These are phyloP conservation scores for Drosophila pachea DNA, from an alignment of 1,140 invertebrate genomes.

Conservation along the genomic window DNA sequence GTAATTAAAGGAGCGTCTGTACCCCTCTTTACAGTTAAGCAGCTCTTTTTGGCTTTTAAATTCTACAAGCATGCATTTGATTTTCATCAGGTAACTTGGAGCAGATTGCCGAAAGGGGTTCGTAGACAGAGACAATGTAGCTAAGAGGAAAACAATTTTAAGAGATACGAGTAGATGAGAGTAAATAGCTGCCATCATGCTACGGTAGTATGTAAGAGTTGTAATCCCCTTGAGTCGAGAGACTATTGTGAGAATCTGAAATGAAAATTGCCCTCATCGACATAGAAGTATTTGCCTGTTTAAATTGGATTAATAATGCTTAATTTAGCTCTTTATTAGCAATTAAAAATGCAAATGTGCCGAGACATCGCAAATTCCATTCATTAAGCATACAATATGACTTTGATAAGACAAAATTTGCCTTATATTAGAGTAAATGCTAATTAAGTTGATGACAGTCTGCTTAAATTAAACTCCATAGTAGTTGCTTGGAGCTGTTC, in stretches of 20 bases:
- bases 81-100: slow-evolving; percentile 37
- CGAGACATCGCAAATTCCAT: background rate
- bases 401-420: too few species aligned
- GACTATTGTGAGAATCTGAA: too few species aligned
- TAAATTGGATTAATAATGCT: slow-evolving; percentile 15
- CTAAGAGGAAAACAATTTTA: background rate
- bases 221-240: too few species aligned
- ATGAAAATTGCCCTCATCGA: too few species aligned
- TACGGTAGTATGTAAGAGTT: too few species aligned
- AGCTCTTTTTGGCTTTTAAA: slow-evolving; percentile 50
- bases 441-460: too few species aligned
- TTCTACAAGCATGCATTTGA: background rate
- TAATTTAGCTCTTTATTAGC: slow-evolving; percentile 11
- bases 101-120: background rate
- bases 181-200: too few species aligned
- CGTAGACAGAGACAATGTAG: background rate
- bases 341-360: slow-evolving; percentile 65
- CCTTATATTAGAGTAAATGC: too few species aligned
- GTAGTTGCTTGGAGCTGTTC: too few species aligned
- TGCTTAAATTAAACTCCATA: too few species aligned
- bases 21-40: slow-evolving; percentile 46
- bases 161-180: too few species aligned
- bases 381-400: background rate
- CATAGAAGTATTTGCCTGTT: background rate
- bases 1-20: slow-evolving; percentile 68